Evolutionary conservation across 2,888 invertebrate species (phyloP), one percentile per base, ranked within the genome.

Genomic region (Belgica antarctica): DNA sequence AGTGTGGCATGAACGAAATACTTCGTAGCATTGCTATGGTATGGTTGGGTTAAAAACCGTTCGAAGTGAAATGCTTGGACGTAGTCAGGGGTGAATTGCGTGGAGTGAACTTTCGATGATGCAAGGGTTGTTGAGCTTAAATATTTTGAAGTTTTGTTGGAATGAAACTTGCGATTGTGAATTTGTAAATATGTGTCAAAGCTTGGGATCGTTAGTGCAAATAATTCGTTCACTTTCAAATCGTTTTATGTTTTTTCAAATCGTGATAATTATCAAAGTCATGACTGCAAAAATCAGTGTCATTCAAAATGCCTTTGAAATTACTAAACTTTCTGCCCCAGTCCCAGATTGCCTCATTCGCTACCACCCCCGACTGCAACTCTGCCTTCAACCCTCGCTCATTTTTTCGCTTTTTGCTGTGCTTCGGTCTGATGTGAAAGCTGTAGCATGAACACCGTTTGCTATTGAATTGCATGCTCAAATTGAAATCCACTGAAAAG

Each of bases 31-130:
- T 63, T 63, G 24, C 63, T 10, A 68, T 68, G 57, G 68, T 68
- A 52, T 47, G 63, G 63, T 63, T 63, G 46, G 34, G 46, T 68
- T 68, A 68, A 68, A 68, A 57, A 24, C 68, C 68, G 68, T 68
- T 68, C 22, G 24, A 65, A 25, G 46, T 1, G 22, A 2, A n/a
- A n/a, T n/a, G n/a, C n/a, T n/a, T n/a, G n/a, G n/a, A n/a, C n/a
- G n/a, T n/a, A n/a, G n/a, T n/a, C n/a, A n/a, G n/a, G n/a, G n/a
- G n/a, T n/a, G n/a, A n/a, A n/a, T n/a, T n/a, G n/a, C n/a, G n/a
- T n/a, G n/a, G n/a, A n/a, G n/a, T n/a, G n/a, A n/a, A n/a, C n/a
- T n/a, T n/a, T n/a, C n/a, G n/a, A n/a, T n/a, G n/a, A n/a, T n/a
- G n/a, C n/a, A n/a, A n/a, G n/a, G n/a, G n/a, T n/a, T n/a, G n/a